Percentiles rank a stretch among this genome's conserved stretches.
phyloP scores from a whole-genome alignment of 64 coral and sea anemone species.

The Pachyseris speciosa region DNA sequence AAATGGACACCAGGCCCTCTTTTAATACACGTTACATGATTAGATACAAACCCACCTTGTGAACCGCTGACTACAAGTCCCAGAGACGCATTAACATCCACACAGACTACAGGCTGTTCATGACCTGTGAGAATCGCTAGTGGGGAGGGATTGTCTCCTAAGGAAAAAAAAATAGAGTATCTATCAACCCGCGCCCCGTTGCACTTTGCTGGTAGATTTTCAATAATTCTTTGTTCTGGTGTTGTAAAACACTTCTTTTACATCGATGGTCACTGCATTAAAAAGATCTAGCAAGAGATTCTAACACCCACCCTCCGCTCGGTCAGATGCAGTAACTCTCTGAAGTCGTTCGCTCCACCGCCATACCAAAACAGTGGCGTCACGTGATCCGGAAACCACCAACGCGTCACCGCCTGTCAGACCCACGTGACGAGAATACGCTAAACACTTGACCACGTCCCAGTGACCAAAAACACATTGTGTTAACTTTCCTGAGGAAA shows the following conservation, averaged over 20 bases:
- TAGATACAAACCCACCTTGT: conserved; percentile 76
- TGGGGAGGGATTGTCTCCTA: conserved; percentile 74
- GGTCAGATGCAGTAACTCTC: conserved; percentile 61
- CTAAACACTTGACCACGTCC: conserved; percentile 96
- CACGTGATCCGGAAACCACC: conserved; percentile 96
- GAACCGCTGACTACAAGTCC: conserved; percentile 99
- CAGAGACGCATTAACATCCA: conserved; percentile 86
- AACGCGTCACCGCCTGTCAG: conserved; percentile 74
- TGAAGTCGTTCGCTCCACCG: conserved; percentile 92
- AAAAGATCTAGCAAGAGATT: too few species aligned
- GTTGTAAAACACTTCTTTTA: too few species aligned
- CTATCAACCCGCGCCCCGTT: too few species aligned
- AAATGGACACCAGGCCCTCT: neutral
- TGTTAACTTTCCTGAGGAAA: conserved; percentile 75
- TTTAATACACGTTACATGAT: neutral
- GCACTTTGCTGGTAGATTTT: too few species aligned
- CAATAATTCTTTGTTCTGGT: neutral
- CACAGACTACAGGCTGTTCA: conserved; percentile 91
- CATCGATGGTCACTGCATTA: too few species aligned
- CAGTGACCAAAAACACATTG: conserved; percentile 98
- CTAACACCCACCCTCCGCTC: conserved; percentile 61
- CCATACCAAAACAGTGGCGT: conserved; percentile 95
- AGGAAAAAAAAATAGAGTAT: neutral
- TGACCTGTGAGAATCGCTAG: conserved; percentile 94
- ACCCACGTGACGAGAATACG: conserved; percentile 83